These are phyloP conservation scores for Rhyzopertha dominica DNA, from an alignment of 1,140 invertebrate species.

Conservation along the genomic window DNA sequence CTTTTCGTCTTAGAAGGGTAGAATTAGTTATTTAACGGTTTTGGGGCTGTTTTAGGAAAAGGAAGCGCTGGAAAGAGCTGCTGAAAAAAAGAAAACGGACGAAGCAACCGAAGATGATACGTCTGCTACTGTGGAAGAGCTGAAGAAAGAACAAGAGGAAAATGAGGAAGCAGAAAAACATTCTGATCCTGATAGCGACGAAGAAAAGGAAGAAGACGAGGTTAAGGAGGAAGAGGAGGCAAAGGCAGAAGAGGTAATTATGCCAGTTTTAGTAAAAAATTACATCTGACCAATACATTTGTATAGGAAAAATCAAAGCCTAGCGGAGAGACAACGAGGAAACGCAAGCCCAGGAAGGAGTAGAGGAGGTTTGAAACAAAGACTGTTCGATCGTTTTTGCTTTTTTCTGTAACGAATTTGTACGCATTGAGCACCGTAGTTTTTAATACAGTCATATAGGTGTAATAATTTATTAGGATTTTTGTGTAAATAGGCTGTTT, in stretches of 20 bases:
- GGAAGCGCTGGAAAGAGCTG: slow-evolving; percentile 39
- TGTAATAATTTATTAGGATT: too few species aligned
- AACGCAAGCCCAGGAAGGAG: slow-evolving; percentile 4
- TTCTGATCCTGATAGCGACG: slow-evolving; percentile 36
- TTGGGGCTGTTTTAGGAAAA: slow-evolving; percentile 33
- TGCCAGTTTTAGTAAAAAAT: too few species aligned
- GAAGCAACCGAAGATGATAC: slow-evolving; percentile 49
- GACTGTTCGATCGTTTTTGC: too few species aligned
- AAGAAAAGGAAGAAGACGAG: slow-evolving; percentile 40
- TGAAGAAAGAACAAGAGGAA: slow-evolving; percentile 42
- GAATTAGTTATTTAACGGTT: slow-evolving; percentile 13
- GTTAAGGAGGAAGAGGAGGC: slow-evolving; percentile 39
- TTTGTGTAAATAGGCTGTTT: too few species aligned
- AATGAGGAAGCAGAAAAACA: slow-evolving; percentile 46
- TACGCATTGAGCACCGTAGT: too few species aligned
- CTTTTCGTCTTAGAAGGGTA: slow-evolving; percentile 9
- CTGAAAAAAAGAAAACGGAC: slow-evolving; percentile 59
- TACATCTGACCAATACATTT: too few species aligned
- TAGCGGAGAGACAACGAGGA: too few species aligned
- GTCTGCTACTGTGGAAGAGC: slow-evolving; percentile 50
- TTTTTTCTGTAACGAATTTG: too few species aligned
- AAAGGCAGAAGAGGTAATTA: slow-evolving; percentile 41
- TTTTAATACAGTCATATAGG: too few species aligned
- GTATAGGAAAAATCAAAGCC: too few species aligned
- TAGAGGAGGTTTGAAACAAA: slow-evolving; percentile 9